Evolutionary conservation across 2,888 invertebrate species (phyloP).

Genomic region (Aplocera efformata): DNA sequence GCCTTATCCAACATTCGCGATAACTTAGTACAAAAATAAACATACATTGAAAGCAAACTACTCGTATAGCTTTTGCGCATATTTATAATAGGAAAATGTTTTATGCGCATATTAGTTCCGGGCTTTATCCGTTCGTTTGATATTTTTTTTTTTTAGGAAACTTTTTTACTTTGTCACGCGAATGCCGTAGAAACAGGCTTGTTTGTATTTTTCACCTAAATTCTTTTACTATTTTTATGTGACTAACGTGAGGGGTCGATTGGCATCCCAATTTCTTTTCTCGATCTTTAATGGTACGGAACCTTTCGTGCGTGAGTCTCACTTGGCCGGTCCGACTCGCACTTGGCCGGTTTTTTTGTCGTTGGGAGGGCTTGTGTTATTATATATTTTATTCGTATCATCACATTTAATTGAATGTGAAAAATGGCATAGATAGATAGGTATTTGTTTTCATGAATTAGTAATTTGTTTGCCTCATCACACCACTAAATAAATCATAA

Average conservation of each 20-base stretch:
- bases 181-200: constrained; percentile 1
- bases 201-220: too few species aligned
- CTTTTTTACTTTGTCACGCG: constrained; percentile 20
- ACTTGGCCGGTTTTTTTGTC: too few species aligned
- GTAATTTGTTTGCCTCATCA: constrained; percentile 60
- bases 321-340: too few species aligned
- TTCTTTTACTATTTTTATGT: too few species aligned
- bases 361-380: too few species aligned
- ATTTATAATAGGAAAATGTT: constrained; percentile 17
- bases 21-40: neutral
- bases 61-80: neutral
- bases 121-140: constrained; percentile 11
- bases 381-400: too few species aligned
- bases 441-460: constrained; percentile 26
- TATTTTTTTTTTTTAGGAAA: constrained; percentile 21
- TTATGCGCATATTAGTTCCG: constrained; percentile 17
- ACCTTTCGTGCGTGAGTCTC: too few species aligned
- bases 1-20: too few species aligned
- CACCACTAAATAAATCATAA: constrained; percentile 67
- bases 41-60: neutral
- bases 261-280: too few species aligned
- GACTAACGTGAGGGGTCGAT: too few species aligned
- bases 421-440: neutral
- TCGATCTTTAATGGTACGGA: too few species aligned
- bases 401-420: too few species aligned